Evolutionary conservation across 2,888 invertebrate genomes (phyloP), one percentile per base, ranked within the genome.

Genomic region (Leptinotarsa haldemani): DNA sequence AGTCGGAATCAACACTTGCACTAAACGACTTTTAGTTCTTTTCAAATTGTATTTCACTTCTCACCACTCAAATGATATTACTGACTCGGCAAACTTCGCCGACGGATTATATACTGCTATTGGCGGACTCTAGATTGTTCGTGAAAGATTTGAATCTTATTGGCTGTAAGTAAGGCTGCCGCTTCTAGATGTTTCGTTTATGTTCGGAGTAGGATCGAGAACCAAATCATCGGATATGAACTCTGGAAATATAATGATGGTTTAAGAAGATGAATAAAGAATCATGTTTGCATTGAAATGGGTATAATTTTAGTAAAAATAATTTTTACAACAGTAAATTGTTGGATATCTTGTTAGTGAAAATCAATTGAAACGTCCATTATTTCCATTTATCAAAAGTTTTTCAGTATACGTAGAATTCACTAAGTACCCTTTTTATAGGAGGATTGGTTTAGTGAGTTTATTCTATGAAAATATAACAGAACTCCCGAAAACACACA

Each of bases 201-300:
- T 5, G 61, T 61, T 61, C 61, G 30, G 61, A 30, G 30, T 7
- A 61, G 30, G 5, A 25, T 61, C 25, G 4, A 61, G 30, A 61
- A 61, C 25, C 13, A 15, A 50, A 22, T 66, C 66, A 66, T 66
- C 66, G 66, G 66, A 66, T 66, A 66, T 68, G 25, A 67, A 30
- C 30, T 30, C 30, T 30, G 52, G 53, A 16, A 30, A 50, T 25
- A 7, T 56, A 25, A 25, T 5, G 4, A 25, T 25, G 25, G 4
- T 25, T 25, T 25, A 1, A 25, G 25, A 25, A 5, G 5, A 25
- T 25, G 25, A 25, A 25, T 25, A 5, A 25, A 4, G 5, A 25
- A 25, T 5, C 5, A 5, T 25, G 25, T 25, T 25, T 25, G 4
- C 5, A 25, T 5, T 25, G 25, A 25, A 25, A 25, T 4, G 5